A percentile compares a stretch with the other conserved stretches of the same genome.
Evolutionary conservation across 2,888 invertebrate genomes (phyloP).

Genomic region (Incurvaria masculella): DNA sequence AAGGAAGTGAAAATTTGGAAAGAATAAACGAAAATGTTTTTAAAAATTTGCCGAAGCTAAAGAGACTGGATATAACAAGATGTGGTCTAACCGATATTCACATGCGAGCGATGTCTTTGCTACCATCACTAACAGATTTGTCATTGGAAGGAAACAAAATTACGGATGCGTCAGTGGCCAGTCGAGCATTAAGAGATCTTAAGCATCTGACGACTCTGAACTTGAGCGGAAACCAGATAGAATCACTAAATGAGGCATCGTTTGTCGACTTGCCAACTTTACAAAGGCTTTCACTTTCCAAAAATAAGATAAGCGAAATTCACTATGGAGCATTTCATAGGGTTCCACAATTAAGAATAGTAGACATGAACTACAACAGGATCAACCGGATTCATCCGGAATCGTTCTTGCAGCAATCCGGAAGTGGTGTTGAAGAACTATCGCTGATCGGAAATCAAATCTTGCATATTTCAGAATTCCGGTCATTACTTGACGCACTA

Average conservation of each 20-base stretch:
- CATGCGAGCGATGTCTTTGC: slow-evolving; percentile 67
- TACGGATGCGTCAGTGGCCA: slow-evolving; percentile 77
- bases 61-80: slow-evolving; percentile 69
- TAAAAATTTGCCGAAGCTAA: slow-evolving; percentile 64
- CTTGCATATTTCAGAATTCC: slow-evolving; percentile 68
- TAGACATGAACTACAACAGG: slow-evolving; percentile 75
- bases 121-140: slow-evolving; percentile 69
- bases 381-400: slow-evolving; percentile 77
- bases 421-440: slow-evolving; percentile 73
- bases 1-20: slow-evolving; percentile 63
- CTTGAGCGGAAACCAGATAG: slow-evolving; percentile 69
- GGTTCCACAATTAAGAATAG: slow-evolving; percentile 66
- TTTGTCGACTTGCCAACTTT: slow-evolving; percentile 75
- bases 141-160: slow-evolving; percentile 71
- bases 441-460: slow-evolving; percentile 75
- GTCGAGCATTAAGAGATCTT: slow-evolving; percentile 72
- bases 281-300: slow-evolving; percentile 63
- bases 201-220: slow-evolving; percentile 67
- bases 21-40: slow-evolving; percentile 72
- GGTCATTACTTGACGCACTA: slow-evolving; percentile 71
- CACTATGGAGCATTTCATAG: slow-evolving; percentile 79
- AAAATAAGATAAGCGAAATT: slow-evolving; percentile 72
- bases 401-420: slow-evolving; percentile 72
- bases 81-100: slow-evolving; percentile 78
- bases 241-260: slow-evolving; percentile 69